These are phyloP conservation scores for Hippoglossus hippoglossus DNA, from an alignment of 2,797 vertebrate species.

Conservation along the genomic window DNA sequence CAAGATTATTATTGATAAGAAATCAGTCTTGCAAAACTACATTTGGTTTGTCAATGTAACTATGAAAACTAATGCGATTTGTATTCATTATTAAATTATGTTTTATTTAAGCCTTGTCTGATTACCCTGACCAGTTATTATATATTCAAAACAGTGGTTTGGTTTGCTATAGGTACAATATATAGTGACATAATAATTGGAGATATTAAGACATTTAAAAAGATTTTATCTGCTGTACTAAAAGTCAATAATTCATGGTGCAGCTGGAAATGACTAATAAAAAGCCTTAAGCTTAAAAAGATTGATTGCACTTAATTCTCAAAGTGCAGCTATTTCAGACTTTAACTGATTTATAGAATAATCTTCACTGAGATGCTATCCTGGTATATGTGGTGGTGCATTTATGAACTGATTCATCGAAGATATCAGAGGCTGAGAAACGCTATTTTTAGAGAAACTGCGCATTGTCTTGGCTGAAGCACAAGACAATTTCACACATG, in stretches of 20 bases:
- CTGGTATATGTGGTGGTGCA: conserved; percentile 27
- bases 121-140: not conserved
- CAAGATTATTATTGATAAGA: too few species aligned
- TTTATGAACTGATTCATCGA: conserved; percentile 27
- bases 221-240: not conserved
- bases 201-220: not conserved
- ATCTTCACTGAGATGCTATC: conserved; percentile 34
- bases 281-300: conserved; percentile 22
- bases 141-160: not conserved
- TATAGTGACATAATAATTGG: not conserved
- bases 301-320: too few species aligned
- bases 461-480: not conserved
- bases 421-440: too few species aligned
- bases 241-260: not conserved
- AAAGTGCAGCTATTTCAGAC: not conserved
- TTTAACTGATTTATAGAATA: conserved; percentile 58
- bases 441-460: conserved; percentile 13
- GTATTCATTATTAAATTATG: too few species aligned
- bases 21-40: too few species aligned
- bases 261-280: not conserved
- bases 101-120: too few species aligned
- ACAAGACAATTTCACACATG: conserved; percentile 18
- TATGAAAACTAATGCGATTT: too few species aligned
- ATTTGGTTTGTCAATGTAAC: too few species aligned
- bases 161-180: not conserved